These are phyloP conservation scores for Eptesicus fuscus DNA, from an alignment of 2,113 vertebrate genomes.

Conservation along the genomic window DNA sequence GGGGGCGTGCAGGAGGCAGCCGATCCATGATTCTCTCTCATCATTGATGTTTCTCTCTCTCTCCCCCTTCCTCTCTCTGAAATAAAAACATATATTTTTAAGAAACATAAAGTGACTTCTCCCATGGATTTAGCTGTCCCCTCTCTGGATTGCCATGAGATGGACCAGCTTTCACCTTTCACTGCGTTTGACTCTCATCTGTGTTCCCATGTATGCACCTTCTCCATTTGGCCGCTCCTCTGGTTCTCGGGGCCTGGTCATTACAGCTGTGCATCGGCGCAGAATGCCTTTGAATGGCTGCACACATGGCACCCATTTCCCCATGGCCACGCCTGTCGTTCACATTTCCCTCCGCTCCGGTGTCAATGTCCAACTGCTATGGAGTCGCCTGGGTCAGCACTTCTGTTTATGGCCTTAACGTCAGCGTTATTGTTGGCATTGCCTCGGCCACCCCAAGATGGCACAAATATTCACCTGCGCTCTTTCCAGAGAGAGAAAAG, in stretches of 20 bases:
- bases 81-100: too few species aligned
- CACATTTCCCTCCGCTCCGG: fast-evolving
- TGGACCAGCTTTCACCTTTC: not conserved
- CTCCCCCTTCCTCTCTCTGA: too few species aligned
- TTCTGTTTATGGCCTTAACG: not conserved
- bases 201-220: not conserved
- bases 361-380: not conserved
- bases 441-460: not conserved
- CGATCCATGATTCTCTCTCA: too few species aligned
- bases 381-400: not conserved
- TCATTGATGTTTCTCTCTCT: too few species aligned
- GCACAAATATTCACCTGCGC: not conserved
- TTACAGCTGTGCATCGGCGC: not conserved
- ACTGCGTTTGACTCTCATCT: not conserved
- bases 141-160: not conserved
- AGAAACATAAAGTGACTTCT: not conserved
- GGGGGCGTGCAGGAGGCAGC: too few species aligned
- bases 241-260: not conserved
- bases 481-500: not conserved
- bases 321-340: not conserved
- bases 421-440: not conserved
- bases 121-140: not conserved
- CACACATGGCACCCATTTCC: not conserved
- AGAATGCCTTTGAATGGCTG: too few species aligned
- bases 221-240: not conserved